Base-by-base conservation (phyloP, 1,140 invertebrate species). In the Drepana arcuata region DNA sequence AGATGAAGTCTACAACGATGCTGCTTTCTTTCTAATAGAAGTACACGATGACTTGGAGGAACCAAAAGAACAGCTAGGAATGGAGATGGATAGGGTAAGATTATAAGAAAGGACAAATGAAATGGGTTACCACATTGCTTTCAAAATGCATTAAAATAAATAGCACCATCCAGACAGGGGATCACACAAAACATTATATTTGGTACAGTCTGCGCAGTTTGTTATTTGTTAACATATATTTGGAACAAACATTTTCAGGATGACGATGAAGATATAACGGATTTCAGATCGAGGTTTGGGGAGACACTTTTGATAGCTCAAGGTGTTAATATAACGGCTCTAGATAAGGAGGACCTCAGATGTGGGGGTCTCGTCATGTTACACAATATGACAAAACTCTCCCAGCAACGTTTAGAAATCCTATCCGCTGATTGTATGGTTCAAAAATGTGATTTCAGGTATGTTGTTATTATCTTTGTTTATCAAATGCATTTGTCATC, bases 11-110 rank as follows among this genome's bases (percentile, higher is more conserved):
- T 77, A 74, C 29, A 84, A 81, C 34, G 85, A 87, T 43, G 77
- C 81, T 18, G 85, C 87, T 12, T 88, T 85, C 53, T 88, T 89
- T 34, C 57, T 86, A 23, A 78, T 92, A 23, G 87, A 90, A 65
- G 90, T 91, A 81, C 90, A 91, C 67, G 86, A 88, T 18, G 88
- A 90, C 73, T 80, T 91, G 23, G 88, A 86, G 14, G 88, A 90
- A 57, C 88, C 90, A 11, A 86, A 86, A 12, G 89, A 91, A 69
- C 87, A 90, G 47, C 75, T 91, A 42, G 90, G 90, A 27, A 90
- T 91, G 21, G 89, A 90, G 72, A 85, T 91, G 67, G 89, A 90
- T 68, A 84, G 85, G 56, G 83, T 84, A 50, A 53, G 65, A 6
- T 21, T 55, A 16, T 9, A 26, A 7, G 2, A 16, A 15, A n/a